phyloP scores from a whole-genome alignment of 2,888 invertebrate genomes.

The Caenorhabditis sp. region DNA sequence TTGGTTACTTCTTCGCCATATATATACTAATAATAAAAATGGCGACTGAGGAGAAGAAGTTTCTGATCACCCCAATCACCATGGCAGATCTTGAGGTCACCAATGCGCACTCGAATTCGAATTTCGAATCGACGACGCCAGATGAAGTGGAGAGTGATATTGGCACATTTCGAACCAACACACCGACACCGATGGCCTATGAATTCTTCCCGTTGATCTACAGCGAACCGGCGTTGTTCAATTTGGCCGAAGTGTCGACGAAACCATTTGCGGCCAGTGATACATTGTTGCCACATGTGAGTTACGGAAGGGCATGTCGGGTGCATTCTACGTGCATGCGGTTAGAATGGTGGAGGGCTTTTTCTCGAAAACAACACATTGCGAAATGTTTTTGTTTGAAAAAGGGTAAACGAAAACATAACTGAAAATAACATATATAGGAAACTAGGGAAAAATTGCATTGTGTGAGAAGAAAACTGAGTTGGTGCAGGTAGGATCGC shows the following conservation, averaged over 20 bases:
- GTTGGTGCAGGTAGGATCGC: no score
- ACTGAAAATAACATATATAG: no score
- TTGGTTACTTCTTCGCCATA: no score
- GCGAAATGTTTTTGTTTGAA: no score
- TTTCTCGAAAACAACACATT: no score
- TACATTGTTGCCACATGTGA: conserved; percentile 43
- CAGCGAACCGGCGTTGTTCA: conserved; percentile 47
- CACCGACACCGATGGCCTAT: conserved; percentile 35
- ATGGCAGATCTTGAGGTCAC: conserved; percentile 26
- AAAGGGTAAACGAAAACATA: no score
- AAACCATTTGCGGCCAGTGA: conserved; percentile 46
- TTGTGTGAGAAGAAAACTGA: no score
- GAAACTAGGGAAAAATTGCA: no score
- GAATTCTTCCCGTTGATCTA: conserved; percentile 42
- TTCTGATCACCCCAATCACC: conserved; percentile 38
- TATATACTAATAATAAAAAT: conserved; percentile 4
- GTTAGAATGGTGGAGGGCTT: conserved; percentile 12
- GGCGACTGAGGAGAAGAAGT: conserved; percentile 42
- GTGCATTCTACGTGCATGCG: conserved; percentile 21
- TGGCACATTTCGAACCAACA: conserved; percentile 19
- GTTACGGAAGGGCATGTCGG: conserved; percentile 3
- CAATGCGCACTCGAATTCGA: conserved; percentile 32
- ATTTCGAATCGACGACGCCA: conserved; percentile 22
- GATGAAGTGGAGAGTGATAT: conserved; percentile 14
- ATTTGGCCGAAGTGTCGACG: conserved; percentile 27